These are phyloP conservation scores for Dolichomitus sp. DNA, from an alignment of 2,888 invertebrate genomes.

Conservation along the genomic window DNA sequence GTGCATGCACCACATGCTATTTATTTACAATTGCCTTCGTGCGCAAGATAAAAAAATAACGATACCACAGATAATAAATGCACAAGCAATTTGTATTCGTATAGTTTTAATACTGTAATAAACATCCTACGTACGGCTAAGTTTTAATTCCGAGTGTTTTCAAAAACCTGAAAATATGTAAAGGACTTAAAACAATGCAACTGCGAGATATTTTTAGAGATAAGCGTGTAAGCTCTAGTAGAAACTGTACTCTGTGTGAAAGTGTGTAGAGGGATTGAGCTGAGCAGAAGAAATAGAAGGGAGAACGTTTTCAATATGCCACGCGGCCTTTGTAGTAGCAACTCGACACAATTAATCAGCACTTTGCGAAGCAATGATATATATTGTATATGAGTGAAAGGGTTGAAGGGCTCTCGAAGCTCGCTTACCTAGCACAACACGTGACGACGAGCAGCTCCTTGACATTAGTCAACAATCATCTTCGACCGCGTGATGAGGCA, in stretches of 20 bases:
- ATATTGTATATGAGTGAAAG: constrained; percentile 11
- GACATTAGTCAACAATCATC: constrained; percentile 52
- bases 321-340: constrained; percentile 53
- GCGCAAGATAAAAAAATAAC: constrained; percentile 4
- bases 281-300: constrained; percentile 8
- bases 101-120: neutral
- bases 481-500: neutral
- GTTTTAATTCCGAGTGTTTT: neutral
- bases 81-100: neutral
- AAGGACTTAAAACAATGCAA: neutral
- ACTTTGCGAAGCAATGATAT: neutral
- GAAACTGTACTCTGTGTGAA: neutral
- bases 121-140: neutral
- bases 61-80: neutral
- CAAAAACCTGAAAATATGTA: neutral
- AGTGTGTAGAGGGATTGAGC: neutral
- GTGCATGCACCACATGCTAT: neutral
- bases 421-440: constrained; percentile 60
- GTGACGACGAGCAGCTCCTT: constrained; percentile 54
- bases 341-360: constrained; percentile 37
- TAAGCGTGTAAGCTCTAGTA: neutral
- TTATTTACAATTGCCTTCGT: neutral
- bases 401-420: constrained; percentile 23
- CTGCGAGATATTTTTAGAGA: neutral
- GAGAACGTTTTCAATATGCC: constrained; percentile 45